phyloP scores from a whole-genome alignment of 2,113 vertebrate genomes.

The Brienomyrus longianalis region DNA sequence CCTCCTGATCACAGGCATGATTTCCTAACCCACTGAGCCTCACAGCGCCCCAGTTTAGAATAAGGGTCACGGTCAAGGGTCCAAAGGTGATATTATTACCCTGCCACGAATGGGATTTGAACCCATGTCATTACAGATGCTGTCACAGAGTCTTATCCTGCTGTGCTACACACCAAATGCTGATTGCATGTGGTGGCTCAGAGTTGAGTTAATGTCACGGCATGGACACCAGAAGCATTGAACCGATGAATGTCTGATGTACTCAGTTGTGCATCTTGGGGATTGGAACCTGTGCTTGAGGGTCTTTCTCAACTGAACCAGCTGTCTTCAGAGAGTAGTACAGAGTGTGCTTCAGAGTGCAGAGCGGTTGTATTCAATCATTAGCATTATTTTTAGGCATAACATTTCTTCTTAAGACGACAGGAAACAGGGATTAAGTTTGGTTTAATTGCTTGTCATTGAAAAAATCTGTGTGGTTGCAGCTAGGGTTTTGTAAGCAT shows the following conservation, averaged over 20 bases:
- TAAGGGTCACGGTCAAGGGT: background rate
- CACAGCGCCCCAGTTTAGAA: background rate
- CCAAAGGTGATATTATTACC: background rate
- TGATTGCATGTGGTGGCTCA: background rate
- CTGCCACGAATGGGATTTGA: background rate
- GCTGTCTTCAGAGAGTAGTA: background rate
- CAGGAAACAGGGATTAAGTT: conserved; percentile 28
- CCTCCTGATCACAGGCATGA: background rate
- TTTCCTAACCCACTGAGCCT: background rate
- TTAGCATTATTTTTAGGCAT: conserved; percentile 16
- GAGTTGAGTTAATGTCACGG: background rate
- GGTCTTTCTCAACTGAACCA: background rate
- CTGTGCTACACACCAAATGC: background rate
- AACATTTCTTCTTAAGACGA: conserved; percentile 22
- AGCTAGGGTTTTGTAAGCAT: conserved; percentile 30
- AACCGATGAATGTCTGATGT: background rate
- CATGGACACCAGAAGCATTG: background rate
- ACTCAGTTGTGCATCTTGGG: background rate
- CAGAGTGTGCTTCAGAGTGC: background rate
- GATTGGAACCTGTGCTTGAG: background rate
- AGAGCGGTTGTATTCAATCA: background rate
- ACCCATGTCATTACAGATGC: background rate
- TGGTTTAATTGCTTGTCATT: conserved; percentile 38
- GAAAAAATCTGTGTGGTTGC: conserved; percentile 32
- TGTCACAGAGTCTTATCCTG: background rate